phyloP scores from a whole-genome alignment of 2,113 vertebrate genomes.

The Eudyptes chrysolophus region DNA sequence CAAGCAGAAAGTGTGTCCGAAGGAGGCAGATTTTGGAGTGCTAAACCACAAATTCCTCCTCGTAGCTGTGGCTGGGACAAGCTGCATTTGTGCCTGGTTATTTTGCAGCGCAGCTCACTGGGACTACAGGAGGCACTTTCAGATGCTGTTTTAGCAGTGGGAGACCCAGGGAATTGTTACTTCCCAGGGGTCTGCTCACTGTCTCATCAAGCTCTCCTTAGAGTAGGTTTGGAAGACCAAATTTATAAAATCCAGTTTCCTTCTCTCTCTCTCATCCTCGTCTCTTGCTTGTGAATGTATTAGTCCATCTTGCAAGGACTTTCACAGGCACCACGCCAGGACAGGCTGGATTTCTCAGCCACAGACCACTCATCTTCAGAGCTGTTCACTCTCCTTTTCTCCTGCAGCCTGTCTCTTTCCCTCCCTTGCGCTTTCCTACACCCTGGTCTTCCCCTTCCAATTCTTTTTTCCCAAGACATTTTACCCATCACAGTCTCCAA shows the following conservation, averaged over 20 bases:
- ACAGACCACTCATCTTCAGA: background rate
- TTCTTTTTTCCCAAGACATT: background rate
- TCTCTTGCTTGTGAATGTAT: background rate
- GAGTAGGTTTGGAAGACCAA: background rate
- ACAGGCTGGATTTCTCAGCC: background rate
- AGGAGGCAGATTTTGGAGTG: background rate
- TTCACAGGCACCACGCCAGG: background rate
- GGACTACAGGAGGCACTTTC: background rate
- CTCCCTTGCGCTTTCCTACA: background rate
- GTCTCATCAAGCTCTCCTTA: background rate
- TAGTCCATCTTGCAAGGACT: background rate
- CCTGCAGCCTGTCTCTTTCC: background rate
- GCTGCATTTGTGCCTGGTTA: background rate
- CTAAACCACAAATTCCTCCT: background rate
- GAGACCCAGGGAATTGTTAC: background rate
- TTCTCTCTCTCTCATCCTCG: background rate
- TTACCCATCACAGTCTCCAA: background rate
- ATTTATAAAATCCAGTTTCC: background rate
- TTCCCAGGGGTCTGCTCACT: background rate
- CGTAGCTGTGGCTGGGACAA: background rate
- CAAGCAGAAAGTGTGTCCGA: rapidly evolving
- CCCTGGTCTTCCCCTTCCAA: background rate
- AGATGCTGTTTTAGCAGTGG: background rate
- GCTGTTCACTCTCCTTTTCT: background rate
- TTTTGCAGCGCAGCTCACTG: background rate